Evolutionary conservation across 2,888 invertebrate genomes (phyloP).

Genomic region (Alloscopus bannaensis): DNA sequence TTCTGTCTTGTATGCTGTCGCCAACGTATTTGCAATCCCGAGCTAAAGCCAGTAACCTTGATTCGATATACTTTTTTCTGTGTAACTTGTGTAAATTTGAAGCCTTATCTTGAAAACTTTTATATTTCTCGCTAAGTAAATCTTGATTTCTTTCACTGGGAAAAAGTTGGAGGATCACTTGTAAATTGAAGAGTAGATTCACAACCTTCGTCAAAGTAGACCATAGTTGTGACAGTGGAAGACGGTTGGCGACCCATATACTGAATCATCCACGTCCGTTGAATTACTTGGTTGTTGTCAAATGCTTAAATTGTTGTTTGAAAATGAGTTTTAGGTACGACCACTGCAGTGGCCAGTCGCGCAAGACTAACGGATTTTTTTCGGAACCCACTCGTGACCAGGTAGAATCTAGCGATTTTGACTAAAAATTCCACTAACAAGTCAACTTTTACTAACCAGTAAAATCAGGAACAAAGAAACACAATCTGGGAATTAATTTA

Average conservation of each 20-base stretch:
- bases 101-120: background rate
- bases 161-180: background rate
- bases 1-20: background rate
- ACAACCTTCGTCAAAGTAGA: background rate
- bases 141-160: background rate
- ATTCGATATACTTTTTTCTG: background rate
- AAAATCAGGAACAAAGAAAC: too few relatives aligned
- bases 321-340: too few relatives aligned
- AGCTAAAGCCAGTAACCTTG: too few relatives aligned
- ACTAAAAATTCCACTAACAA: too few relatives aligned
- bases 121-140: background rate
- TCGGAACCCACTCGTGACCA: too few relatives aligned
- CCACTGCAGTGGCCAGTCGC: too few relatives aligned
- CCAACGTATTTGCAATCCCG: background rate
- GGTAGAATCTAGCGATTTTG: too few relatives aligned
- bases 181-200: background rate
- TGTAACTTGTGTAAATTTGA: background rate
- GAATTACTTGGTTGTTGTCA: conserved; percentile 17
- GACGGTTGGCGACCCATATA: background rate
- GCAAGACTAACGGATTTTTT: too few relatives aligned
- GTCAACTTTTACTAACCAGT: too few relatives aligned
- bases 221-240: conserved; percentile 25
- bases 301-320: too few relatives aligned
- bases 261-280: background rate
- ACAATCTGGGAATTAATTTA: too few relatives aligned